Conservation (phyloP, 2,797 vertebrate genomes). For the Acrossocheilus wenchowensis region DNA sequence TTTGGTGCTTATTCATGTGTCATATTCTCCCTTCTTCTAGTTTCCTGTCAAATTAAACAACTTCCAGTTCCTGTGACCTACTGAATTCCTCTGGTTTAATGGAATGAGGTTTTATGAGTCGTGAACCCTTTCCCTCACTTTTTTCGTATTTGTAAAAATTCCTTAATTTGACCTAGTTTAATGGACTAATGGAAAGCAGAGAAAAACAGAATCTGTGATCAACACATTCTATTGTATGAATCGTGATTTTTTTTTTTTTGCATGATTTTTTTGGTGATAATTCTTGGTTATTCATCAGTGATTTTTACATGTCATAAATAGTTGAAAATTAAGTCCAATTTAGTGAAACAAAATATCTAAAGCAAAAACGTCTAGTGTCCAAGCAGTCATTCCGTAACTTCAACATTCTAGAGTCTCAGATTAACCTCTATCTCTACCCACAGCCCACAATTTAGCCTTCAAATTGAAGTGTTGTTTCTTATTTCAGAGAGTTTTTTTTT, state of each 20-base stretch:
- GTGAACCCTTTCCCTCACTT: background rate
- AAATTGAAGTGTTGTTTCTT: conserved; percentile 38
- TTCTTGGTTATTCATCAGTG: background rate
- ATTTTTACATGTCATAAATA: background rate
- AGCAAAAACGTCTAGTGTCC: background rate
- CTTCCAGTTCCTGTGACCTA: background rate
- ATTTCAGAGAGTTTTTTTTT: conserved; percentile 25
- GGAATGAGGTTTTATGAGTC: background rate
- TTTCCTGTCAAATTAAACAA: background rate
- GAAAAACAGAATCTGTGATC: background rate
- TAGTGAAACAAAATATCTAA: background rate
- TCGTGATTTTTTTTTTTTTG: no score
- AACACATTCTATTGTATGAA: background rate
- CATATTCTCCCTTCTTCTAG: background rate
- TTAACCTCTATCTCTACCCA: conserved; percentile 7
- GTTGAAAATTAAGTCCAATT: background rate
- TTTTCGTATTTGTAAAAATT: background rate
- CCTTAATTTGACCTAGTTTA: background rate
- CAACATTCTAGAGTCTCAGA: conserved; percentile 31
- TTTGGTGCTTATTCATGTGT: background rate
- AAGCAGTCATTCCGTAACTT: conserved; percentile 2
- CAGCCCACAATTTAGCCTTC: conserved; percentile 29
- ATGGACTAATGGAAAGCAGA: background rate
- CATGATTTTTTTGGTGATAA: background rate
- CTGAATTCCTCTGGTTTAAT: conserved; percentile 8